Base-by-base conservation (phyloP, 2,888 invertebrate genomes). In the Oxyteleia sp. region DNA sequence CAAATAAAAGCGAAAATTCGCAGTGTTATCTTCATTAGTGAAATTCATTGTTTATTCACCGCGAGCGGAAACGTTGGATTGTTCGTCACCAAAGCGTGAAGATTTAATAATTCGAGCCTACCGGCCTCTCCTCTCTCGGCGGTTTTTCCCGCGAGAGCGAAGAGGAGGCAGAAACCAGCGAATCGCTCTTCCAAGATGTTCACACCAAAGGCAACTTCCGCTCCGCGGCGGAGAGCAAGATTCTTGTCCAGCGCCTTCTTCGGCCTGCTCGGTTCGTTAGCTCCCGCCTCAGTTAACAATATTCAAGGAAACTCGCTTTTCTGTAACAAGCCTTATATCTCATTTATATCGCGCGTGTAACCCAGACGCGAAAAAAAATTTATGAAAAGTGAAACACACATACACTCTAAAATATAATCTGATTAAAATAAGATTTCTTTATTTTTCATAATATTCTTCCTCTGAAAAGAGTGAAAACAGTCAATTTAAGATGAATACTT, bases 81-180 rank as follows among this genome's bases (percentile, higher is more conserved):
- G 53, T n/a, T 61, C 78, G 72, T 78, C 91, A 89, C 53, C 91
- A 91, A 91, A 92, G 90, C 91, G 88, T 88, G 88, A 92, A 92
- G 92, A 91, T 92, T 89, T 88, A 90, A 91, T 91, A 91, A 91
- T 91, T 91, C 88, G 72, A 75, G 75, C 18, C 16, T 35, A 55
- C 35, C 10, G 53, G 23, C 13, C 23, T 47, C 45, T 61, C 51
- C 71, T 79, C 63, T 64, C 38, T 64, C 55, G 64, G 79, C 35
- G 49, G 57, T 57, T 79, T 74, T 72, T 80, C 80, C 64, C 63
- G 69, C 59, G 74, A 68, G 59, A 59, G 57, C 51, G 63, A 78
- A 20, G 57, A 51, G 23, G 63, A 47, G 49, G 66, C 18, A 49
- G 59, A 49, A 32, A 63, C 43, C 43, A 55, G 47, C 74, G 64